phyloP scores from a whole-genome alignment of 2,888 invertebrate species.

The Tipula unca region DNA sequence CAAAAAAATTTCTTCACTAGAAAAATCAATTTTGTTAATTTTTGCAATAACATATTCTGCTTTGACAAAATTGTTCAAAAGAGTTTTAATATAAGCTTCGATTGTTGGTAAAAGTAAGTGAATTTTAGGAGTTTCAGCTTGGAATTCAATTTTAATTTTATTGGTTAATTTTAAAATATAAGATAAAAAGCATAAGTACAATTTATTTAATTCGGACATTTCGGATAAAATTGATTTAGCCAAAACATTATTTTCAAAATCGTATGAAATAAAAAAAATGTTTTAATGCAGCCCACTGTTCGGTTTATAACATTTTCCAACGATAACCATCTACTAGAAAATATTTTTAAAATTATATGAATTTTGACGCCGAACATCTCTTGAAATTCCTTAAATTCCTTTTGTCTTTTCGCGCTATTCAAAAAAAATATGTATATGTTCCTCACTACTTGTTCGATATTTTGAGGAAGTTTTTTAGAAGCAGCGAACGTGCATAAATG shows the following conservation, averaged over 20 bases:
- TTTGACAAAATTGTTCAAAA: neutral
- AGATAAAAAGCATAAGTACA: too few relatives aligned
- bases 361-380: neutral
- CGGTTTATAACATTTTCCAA: neutral
- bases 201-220: too few relatives aligned
- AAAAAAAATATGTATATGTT: neutral
- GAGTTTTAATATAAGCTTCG: too few relatives aligned
- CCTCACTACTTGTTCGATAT: neutral
- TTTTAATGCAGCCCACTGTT: neutral
- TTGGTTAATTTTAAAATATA: too few relatives aligned
- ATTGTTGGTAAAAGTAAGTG: too few relatives aligned
- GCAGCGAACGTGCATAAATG: too few relatives aligned
- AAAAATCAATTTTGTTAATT: neutral
- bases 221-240: too few relatives aligned
- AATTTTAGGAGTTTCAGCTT: too few relatives aligned
- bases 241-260: neutral
- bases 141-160: too few relatives aligned
- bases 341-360: neutral
- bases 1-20: neutral
- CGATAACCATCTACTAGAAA: neutral
- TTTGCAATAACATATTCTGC: neutral
- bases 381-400: neutral
- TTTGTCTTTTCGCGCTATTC: neutral
- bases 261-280: neutral
- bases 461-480: too few relatives aligned